Conservation (phyloP, 2,113 vertebrate genomes). For the Tursiops truncatus region DNA sequence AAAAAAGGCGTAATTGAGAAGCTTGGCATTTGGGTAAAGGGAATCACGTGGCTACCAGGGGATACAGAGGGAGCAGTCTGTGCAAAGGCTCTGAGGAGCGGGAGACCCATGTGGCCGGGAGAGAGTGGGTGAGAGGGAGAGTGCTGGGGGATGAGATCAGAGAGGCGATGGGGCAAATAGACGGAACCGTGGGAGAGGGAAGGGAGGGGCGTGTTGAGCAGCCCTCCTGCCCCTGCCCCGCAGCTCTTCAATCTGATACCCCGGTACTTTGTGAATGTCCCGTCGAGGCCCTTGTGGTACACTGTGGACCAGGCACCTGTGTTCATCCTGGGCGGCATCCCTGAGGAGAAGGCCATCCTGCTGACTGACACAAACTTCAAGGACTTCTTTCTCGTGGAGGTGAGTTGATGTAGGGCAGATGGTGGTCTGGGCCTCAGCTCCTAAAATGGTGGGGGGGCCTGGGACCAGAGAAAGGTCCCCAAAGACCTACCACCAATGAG, state of each 20-base stretch:
- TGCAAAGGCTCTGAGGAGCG: not conserved
- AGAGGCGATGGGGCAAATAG: not conserved
- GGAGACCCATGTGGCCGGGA: not conserved
- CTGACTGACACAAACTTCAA: slow-evolving; percentile 72
- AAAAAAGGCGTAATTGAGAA: not conserved
- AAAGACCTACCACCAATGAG: not conserved
- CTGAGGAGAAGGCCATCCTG: slow-evolving; percentile 70
- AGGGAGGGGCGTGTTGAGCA: not conserved
- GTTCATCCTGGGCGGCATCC: slow-evolving; percentile 78
- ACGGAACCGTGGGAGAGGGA: rapidly evolving
- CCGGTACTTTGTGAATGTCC: not conserved
- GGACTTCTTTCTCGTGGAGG: slow-evolving; percentile 73
- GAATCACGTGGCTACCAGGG: not conserved
- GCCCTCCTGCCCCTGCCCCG: not conserved
- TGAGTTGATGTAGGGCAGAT: not conserved
- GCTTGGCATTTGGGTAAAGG: not conserved
- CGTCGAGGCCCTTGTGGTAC: slow-evolving; percentile 74
- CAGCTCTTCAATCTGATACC: not conserved
- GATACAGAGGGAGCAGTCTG: not conserved
- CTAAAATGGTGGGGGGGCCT: not conserved
- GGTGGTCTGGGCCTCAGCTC: not conserved
- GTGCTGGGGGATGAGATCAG: no score
- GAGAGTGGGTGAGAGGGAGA: not conserved
- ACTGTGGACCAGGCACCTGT: slow-evolving; percentile 71
- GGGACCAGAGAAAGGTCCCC: not conserved